phyloP scores from a whole-genome alignment of 2,797 vertebrate species.

The Megaceryle alcyon region DNA sequence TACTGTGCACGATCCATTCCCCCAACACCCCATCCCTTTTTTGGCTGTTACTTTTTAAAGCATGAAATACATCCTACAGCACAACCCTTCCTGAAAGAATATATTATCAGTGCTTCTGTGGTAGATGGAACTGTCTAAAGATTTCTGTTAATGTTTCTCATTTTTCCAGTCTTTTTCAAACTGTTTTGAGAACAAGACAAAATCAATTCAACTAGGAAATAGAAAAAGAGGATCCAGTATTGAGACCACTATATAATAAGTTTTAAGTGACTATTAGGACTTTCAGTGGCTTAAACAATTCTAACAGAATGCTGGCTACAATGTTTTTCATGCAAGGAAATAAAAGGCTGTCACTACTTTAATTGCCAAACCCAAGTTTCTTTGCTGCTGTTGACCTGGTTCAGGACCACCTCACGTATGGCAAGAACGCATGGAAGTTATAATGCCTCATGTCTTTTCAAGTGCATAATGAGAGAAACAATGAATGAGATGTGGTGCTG shows the following conservation, averaged over 20 bases:
- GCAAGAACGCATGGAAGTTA: background rate
- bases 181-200: slow-evolving; percentile 10
- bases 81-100: slow-evolving; percentile 41
- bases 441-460: background rate
- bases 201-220: background rate
- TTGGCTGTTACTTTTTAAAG: slow-evolving; percentile 46
- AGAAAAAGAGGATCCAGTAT: background rate
- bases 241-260: background rate
- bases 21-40: background rate
- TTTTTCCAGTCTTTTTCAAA: slow-evolving; percentile 15
- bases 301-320: background rate
- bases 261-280: background rate
- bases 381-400: background rate
- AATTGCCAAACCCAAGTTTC: background rate
- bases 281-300: background rate
- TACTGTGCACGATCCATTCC: background rate
- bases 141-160: slow-evolving; percentile 11
- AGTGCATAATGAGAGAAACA: background rate
- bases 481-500: background rate
- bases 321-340: background rate
- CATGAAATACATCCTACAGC: slow-evolving; percentile 28
- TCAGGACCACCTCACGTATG: background rate
- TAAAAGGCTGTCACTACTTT: background rate
- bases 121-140: background rate
- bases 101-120: slow-evolving; percentile 41